Base-by-base conservation (phyloP, 2,797 vertebrate species). In the Galaxias olidus region DNA sequence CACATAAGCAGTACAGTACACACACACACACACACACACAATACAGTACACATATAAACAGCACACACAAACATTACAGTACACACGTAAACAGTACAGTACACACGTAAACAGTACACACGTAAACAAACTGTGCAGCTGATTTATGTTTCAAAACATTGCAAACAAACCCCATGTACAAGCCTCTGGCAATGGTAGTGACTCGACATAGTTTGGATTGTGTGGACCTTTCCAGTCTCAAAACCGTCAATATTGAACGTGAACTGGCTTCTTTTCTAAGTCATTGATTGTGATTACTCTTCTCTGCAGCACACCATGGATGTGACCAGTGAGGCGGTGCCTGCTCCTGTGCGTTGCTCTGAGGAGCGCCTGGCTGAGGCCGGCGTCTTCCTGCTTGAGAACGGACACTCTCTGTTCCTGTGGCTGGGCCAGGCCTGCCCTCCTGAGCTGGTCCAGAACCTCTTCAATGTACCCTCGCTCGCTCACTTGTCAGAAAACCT, bases 401-500 rank as follows among this genome's bases (percentile, higher is more conserved):
- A 98, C 0, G 97, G 97, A 0, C 86, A 95, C 18, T 77, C 69
- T 41, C 77, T 96, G 88, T 97, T 97, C 76, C 85, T 99, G 51
- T 99, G 97, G 97, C 74, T 99, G 66, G 97, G 98, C 47, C 92
- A 93, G 65, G 93, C 90, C 0, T 86, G 84, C 8, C 84, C 95
- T 0, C 93, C 96, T 0, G 95, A 97, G n/a, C 76, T 98, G 69
- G 89, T 98, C 81, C 97, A 99, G 73, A 91, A 82, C 48, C 73
- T 99, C 42, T 98, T 99, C 81, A 96, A 95, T 0, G 84, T 95
- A 66, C 95, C 97, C 0, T 98, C 97, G 4, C 88, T 95, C 0
- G 90, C 94, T 9, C 97, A 99, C 72, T 82, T 98, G 88, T 92
- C 83, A 80, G 63, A 86, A 0, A 88, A 94, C 52, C 85, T 84